These are phyloP conservation scores for Apis florea DNA, from an alignment of 1,140 invertebrate genomes.

Conservation along the genomic window DNA sequence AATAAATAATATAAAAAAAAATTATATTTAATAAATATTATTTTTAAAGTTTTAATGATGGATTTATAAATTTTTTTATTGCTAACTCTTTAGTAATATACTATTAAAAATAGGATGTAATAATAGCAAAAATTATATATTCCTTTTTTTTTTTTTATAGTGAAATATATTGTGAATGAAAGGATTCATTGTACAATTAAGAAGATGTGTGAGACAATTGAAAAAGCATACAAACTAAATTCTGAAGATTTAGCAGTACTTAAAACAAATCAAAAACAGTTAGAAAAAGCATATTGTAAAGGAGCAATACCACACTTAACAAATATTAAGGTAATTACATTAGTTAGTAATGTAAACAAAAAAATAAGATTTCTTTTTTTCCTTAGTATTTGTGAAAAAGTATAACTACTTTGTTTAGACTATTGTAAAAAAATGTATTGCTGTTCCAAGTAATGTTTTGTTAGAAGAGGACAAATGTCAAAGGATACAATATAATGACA, in stretches of 20 bases:
- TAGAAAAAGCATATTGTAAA: conserved; percentile 60
- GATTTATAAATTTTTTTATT: background rate
- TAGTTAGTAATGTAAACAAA: background rate
- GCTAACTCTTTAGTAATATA: background rate
- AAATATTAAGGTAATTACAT: conserved; percentile 67
- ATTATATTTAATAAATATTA: background rate
- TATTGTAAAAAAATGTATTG: conserved; percentile 64
- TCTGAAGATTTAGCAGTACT: conserved; percentile 41
- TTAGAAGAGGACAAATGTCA: conserved; percentile 70
- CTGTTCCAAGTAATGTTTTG: conserved; percentile 68
- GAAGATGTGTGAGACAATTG: conserved; percentile 61
- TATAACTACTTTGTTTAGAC: conserved; percentile 54
- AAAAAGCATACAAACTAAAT: conserved; percentile 57
- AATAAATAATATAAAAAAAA: background rate
- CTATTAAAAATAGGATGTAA: background rate
- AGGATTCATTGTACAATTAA: conserved; percentile 60
- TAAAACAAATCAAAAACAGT: conserved; percentile 55
- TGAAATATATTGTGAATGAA: conserved; percentile 61
- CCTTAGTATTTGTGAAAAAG: background rate
- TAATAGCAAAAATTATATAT: background rate
- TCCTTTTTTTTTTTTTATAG: conserved; percentile 60
- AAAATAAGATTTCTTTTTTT: background rate
- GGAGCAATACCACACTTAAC: conserved; percentile 57
- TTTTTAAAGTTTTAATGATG: background rate
- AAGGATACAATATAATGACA: conserved; percentile 65